Evolutionary conservation across 2,888 invertebrate genomes (phyloP).

Genomic region (Pomacea canaliculata): DNA sequence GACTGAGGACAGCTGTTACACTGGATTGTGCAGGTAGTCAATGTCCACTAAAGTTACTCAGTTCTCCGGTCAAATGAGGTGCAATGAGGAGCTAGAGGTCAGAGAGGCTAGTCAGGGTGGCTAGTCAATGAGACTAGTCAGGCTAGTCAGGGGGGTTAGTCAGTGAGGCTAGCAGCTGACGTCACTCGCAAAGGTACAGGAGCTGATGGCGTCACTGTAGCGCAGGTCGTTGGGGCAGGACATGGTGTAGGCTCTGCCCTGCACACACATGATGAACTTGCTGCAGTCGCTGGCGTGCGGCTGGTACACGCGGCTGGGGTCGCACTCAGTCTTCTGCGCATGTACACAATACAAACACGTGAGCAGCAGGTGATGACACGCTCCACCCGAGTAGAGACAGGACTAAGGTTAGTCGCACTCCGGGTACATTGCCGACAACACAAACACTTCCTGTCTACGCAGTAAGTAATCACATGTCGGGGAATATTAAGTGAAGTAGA

Average conservation of each 20-base stretch:
- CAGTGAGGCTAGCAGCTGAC: slow-evolving; percentile 2
- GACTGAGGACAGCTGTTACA: too few relatives aligned
- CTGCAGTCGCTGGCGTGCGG: slow-evolving; percentile 15
- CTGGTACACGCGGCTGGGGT: slow-evolving; percentile 1
- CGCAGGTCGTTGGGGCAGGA: slow-evolving; percentile 21
- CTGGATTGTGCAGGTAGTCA: too few relatives aligned
- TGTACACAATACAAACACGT: not conserved
- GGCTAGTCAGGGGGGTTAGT: not conserved
- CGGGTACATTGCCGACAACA: not conserved
- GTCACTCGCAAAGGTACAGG: slow-evolving; percentile 9
- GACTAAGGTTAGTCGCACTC: not conserved
- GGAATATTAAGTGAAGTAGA: too few relatives aligned
- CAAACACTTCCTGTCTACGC: too few relatives aligned
- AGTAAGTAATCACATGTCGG: too few relatives aligned
- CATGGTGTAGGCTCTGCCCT: slow-evolving; percentile 19
- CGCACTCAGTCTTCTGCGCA: slow-evolving; percentile 9
- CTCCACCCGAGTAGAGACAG: not conserved
- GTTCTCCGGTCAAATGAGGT: too few relatives aligned
- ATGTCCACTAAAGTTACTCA: too few relatives aligned
- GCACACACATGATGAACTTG: slow-evolving; percentile 29
- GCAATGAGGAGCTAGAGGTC: too few relatives aligned
- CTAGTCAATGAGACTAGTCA: not conserved
- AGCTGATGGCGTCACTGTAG: slow-evolving; percentile 16
- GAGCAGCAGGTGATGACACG: not conserved
- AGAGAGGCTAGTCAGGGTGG: not conserved